phyloP scores from a whole-genome alignment of 2,888 invertebrate genomes.

The Athalia cordata region DNA sequence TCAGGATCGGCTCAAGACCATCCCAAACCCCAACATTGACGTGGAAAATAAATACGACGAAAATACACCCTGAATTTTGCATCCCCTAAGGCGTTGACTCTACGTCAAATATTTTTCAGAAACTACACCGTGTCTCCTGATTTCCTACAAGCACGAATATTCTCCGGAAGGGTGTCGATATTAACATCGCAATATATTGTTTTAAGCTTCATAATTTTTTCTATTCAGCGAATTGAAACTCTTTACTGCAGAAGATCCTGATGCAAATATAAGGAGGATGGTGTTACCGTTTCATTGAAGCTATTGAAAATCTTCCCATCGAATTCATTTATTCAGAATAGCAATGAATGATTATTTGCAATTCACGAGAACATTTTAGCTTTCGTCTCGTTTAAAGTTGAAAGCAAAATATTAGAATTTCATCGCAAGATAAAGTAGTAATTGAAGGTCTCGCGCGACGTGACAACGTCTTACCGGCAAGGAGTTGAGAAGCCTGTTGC shows the following conservation, averaged over 20 bases:
- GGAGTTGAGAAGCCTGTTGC: slow-evolving; percentile 41
- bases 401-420: too few species aligned
- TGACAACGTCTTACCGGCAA: slow-evolving; percentile 27
- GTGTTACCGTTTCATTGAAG: background rate
- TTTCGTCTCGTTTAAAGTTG: background rate
- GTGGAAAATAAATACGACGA: background rate
- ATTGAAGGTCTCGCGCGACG: slow-evolving; percentile 25
- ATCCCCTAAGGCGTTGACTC: background rate
- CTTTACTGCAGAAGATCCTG: background rate
- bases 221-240: background rate
- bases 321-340: too few species aligned
- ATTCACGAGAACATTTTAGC: too few species aligned
- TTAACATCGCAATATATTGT: background rate
- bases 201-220: background rate
- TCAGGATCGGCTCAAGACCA: slow-evolving; percentile 34
- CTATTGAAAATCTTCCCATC: background rate
- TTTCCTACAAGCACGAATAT: too few species aligned
- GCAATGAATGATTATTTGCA: too few species aligned
- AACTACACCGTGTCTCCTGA: too few species aligned
- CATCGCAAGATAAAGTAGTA: background rate
- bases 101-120: too few species aligned
- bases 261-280: background rate
- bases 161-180: background rate
- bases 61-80: background rate
- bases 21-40: background rate